A percentile compares a stretch with the other conserved stretches of the same genome.
Conservation (phyloP, 2,113 vertebrate genomes). For the Notothenia rossii region DNA sequence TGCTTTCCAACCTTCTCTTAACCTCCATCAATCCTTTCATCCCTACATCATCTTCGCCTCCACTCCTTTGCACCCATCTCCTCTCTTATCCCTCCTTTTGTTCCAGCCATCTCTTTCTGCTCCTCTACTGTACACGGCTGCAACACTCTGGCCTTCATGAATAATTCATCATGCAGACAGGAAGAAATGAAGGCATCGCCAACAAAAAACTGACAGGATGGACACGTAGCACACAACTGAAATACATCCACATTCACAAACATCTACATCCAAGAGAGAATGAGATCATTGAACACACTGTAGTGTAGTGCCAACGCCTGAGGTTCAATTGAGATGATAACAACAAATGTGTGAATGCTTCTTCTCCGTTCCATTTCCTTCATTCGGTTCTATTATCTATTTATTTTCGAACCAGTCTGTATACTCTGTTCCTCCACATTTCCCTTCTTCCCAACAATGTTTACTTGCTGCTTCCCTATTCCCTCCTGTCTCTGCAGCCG, state of each 20-base stretch:
- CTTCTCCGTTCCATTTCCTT: background rate
- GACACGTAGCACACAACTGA: background rate
- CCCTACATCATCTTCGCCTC: background rate
- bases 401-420: background rate
- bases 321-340: conserved; percentile 22
- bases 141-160: conserved; percentile 45
- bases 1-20: conserved; percentile 15
- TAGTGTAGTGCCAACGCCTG: background rate
- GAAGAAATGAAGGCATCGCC: background rate
- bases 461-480: conserved; percentile 31
- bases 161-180: conserved; percentile 46
- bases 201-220: conserved; percentile 26
- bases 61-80: background rate
- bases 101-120: background rate
- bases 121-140: conserved; percentile 26
- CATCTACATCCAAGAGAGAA: background rate
- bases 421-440: conserved; percentile 19
- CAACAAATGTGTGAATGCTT: conserved; percentile 9
- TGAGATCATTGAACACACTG: background rate
- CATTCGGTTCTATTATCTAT: background rate
- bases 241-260: conserved; percentile 6
- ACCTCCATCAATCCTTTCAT: conserved; percentile 8
- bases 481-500: conserved; percentile 22
- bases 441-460: conserved; percentile 10
- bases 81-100: conserved; percentile 10